A percentile compares a stretch with the other conserved stretches of the same genome.
phyloP scores from a whole-genome alignment of 1,140 invertebrate genomes.

The Drosophila chauvacae region DNA sequence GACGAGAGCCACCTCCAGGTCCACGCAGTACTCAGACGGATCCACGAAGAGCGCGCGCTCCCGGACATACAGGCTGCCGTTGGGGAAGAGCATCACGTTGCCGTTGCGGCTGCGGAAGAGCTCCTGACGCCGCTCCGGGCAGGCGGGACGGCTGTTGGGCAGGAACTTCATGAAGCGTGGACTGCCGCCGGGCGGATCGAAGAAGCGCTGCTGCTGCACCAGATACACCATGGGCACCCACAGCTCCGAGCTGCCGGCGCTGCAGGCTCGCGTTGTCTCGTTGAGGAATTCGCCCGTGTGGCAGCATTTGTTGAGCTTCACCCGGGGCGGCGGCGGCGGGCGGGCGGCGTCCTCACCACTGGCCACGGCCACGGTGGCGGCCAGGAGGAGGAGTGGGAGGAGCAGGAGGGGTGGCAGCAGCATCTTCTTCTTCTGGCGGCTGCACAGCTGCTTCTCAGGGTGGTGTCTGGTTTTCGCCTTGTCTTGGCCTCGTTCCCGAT shows the following conservation, averaged over 20 bases:
- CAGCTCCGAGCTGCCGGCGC: constrained; percentile 59
- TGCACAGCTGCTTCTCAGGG: constrained; percentile 7
- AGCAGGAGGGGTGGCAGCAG: background rate
- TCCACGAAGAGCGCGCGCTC: constrained; percentile 78
- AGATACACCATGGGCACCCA: constrained; percentile 79
- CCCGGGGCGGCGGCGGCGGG: constrained; percentile 51
- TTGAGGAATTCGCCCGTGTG: constrained; percentile 75
- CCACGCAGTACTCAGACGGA: constrained; percentile 87
- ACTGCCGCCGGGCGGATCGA: constrained; percentile 55
- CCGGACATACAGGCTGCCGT: constrained; percentile 86
- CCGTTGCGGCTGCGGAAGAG: constrained; percentile 55
- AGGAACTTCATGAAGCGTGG: constrained; percentile 73
- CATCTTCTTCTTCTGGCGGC: background rate
- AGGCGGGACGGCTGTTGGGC: constrained; percentile 64
- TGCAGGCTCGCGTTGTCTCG: constrained; percentile 56
- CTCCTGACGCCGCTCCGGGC: constrained; percentile 40
- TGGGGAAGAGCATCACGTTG: constrained; percentile 85
- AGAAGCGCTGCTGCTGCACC: constrained; percentile 63
- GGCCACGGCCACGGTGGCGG: background rate
- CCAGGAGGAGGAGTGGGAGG: background rate
- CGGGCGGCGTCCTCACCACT: background rate
- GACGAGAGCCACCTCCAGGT: constrained; percentile 86
- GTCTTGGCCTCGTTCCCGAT: constrained; percentile 6
- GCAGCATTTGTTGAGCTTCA: constrained; percentile 82
- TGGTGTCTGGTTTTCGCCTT: constrained; percentile 5